Percentiles rank a stretch among this genome's conserved stretches.
Conservation (phyloP, 2,797 vertebrate species). For the Trematomus bernacchii region DNA sequence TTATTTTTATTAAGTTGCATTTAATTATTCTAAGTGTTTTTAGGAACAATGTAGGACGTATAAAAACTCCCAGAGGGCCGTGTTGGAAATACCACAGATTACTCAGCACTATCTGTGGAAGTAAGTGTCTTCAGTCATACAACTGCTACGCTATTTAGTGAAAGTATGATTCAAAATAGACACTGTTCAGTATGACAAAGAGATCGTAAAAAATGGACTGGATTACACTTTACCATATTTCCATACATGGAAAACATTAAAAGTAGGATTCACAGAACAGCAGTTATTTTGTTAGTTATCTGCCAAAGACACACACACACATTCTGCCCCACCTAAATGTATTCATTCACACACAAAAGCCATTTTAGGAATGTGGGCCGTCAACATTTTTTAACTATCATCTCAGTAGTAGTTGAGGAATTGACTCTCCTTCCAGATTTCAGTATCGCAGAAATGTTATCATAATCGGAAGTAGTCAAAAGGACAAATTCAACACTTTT, state of each 20-base stretch:
- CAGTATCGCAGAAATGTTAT: not conserved
- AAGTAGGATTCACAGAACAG: not conserved
- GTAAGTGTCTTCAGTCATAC: not conserved
- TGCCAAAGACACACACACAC: not conserved
- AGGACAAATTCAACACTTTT: not conserved
- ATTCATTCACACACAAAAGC: not conserved
- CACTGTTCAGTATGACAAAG: not conserved
- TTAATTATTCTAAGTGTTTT: not conserved
- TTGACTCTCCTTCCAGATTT: not conserved
- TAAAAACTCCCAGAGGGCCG: not conserved
- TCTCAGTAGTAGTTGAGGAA: not conserved
- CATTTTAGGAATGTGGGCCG: conserved; percentile 50
- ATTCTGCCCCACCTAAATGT: conserved; percentile 9
- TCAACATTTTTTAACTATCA: conserved; percentile 6
- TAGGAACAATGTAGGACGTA: not conserved
- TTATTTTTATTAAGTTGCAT: not conserved
- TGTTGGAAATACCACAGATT: not conserved
- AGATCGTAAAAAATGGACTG: not conserved
- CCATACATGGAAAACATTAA: not conserved
- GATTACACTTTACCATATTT: not conserved
- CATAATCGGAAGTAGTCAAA: not conserved
- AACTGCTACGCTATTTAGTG: not conserved
- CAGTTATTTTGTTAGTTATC: not conserved
- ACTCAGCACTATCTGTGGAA: not conserved
- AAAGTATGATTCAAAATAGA: conserved; percentile 5